Evolutionary conservation across 2,888 invertebrate genomes (phyloP).

Genomic region (Drosophila antonietae): DNA sequence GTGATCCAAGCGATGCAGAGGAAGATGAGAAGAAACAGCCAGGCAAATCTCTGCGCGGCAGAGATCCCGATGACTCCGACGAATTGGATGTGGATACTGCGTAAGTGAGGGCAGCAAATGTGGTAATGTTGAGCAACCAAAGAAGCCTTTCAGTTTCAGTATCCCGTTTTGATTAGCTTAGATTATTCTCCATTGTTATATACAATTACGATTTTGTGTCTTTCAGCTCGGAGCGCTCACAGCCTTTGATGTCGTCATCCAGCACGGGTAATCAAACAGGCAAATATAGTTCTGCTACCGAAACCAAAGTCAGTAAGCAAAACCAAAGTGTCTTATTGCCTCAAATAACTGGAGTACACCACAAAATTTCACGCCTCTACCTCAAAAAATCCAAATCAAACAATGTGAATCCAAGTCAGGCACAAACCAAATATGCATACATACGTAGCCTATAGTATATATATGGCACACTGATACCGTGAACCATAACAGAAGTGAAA

Average conservation of each 20-base stretch:
- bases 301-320: conserved; percentile 99
- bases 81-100: conserved; percentile 82
- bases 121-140: conserved; percentile 78
- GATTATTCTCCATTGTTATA: not conserved
- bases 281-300: conserved; percentile 86
- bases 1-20: conserved; percentile 71
- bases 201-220: not conserved
- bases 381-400: conserved; percentile 43
- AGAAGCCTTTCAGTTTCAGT: conserved; percentile 4
- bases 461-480: conserved; percentile 1
- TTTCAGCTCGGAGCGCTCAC: conserved; percentile 82
- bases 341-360: conserved; percentile 74
- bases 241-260: conserved; percentile 84
- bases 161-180: not conserved
- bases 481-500: conserved; percentile 6
- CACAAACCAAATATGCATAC: conserved; percentile 16
- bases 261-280: conserved; percentile 84
- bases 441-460: not conserved
- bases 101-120: conserved; percentile 73
- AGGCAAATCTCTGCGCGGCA: conserved; percentile 45
- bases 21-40: conserved; percentile 38
- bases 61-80: conserved; percentile 81
- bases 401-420: conserved; percentile 48
- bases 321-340: conserved; percentile 79
- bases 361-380: conserved; percentile 73